Base-by-base conservation (phyloP, 2,113 vertebrate genomes). In the Melospiza melodia region DNA sequence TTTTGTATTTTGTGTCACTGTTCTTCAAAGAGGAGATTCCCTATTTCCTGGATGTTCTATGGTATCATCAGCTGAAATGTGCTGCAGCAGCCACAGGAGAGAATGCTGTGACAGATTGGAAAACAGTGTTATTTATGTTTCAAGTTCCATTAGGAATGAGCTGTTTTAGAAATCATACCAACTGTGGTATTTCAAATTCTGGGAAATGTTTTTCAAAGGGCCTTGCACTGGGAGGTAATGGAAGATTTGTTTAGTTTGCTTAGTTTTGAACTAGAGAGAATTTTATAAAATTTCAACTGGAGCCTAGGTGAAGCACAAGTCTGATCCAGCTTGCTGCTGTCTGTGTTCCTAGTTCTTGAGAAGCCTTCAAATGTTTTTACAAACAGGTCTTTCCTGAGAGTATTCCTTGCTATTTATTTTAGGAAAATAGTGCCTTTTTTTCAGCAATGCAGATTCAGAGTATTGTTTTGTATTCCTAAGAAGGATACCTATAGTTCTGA, bases 51-150 rank as follows among this genome's bases (percentile, higher is more conserved):
- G 2, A 2, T 33, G 41, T 55, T 73, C 65, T 61, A 11, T 48
- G 14, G 8, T 65, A 37, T 44, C 0, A 0, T 79, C 72, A 78
- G 41, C 57, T 80, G 85, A 84, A 90, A 80, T 0, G 2, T 21
- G 43, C 67, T 63, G 8, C 82, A 43, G 46, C 48, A 87, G 72
- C 31, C 35, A 52, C 57, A 23, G 76, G 72, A 90, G 62, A 76
- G 39, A 90, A 54, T 30, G 25, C 23, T 57, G 67, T 49, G 59
- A 71, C 68, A 86, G 68, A 77, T 25, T 71, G 83, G 44, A 78
- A 90, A 93, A 33, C 27, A 49, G 27, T 35, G 58, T 15, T 95
- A 69, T 69, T 91, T 84, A 69, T 65, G 37, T 95, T 93, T 85
- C 46, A 78, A 77, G 48, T 84, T 93, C 57, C 52, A 81, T 86